These are phyloP conservation scores for Zoanthus sociatus DNA, from an alignment of 92 coral and sea anemone genomes.

Conservation along the genomic window DNA sequence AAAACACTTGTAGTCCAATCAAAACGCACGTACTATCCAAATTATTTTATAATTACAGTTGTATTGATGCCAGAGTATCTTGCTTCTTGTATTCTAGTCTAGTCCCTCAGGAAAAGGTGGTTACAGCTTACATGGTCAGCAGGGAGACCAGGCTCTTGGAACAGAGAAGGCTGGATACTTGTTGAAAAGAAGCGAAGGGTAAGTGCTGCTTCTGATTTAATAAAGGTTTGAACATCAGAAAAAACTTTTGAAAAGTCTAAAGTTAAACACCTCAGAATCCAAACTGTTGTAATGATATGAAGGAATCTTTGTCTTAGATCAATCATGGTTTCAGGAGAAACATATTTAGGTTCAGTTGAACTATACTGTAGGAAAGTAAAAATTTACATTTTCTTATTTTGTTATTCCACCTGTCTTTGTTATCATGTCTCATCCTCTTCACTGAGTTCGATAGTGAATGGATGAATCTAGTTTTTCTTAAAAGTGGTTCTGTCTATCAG, in stretches of 20 bases:
- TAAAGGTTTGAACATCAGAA: not conserved
- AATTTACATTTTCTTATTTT: too few species aligned
- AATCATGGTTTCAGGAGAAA: too few species aligned
- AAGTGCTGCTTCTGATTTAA: not conserved
- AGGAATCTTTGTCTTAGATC: not conserved
- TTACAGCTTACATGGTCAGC: constrained; percentile 96
- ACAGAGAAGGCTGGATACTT: constrained; percentile 86
- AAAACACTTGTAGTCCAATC: too few species aligned
- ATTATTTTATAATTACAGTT: not conserved
- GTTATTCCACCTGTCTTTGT: too few species aligned
- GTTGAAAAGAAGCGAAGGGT: constrained; percentile 97
- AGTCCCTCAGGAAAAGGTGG: constrained; percentile 69
- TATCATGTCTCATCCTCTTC: too few species aligned
- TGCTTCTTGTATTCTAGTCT: constrained; percentile 37
- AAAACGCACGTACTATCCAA: too few species aligned
- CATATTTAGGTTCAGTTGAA: too few species aligned
- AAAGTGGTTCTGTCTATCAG: too few species aligned
- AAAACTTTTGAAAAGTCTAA: not conserved
- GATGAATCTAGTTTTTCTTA: too few species aligned
- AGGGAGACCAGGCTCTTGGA: constrained; percentile 92
- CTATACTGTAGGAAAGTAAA: too few species aligned
- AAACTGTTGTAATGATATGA: not conserved
- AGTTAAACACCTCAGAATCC: not conserved
- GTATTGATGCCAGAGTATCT: not conserved
- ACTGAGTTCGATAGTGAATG: too few species aligned